These are phyloP conservation scores for Globodera ellingtonae DNA, from an alignment of 1,140 invertebrate species.

Conservation along the genomic window DNA sequence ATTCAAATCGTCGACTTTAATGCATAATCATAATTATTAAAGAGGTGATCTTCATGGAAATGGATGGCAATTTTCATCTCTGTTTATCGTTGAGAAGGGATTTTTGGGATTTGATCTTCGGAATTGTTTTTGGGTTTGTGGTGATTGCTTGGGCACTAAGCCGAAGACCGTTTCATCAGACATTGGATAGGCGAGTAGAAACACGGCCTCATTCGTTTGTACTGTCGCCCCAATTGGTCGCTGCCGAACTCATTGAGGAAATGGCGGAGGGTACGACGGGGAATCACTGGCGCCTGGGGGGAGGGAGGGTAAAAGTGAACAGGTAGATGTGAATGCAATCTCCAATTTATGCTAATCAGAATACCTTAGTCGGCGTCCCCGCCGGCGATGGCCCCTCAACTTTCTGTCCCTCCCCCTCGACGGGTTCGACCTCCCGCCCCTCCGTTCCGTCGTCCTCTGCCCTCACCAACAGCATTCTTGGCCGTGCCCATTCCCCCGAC, in stretches of 20 bases:
- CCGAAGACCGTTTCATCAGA: slow-evolving; percentile 27
- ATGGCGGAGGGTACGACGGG: slow-evolving; percentile 26
- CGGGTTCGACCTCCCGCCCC: not conserved
- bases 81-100: not conserved
- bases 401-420: not conserved
- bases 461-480: slow-evolving; percentile 6
- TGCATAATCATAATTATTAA: not conserved
- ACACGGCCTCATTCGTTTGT: slow-evolving; percentile 35
- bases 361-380: slow-evolving; percentile 4
- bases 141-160: not conserved
- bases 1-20: not conserved
- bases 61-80: not conserved
- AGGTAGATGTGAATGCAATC: too few relatives aligned
- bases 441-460: not conserved
- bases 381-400: not conserved
- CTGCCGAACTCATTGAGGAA: slow-evolving; percentile 25
- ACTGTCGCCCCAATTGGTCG: slow-evolving; percentile 18
- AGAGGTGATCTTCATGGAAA: not conserved
- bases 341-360: too few relatives aligned
- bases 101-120: too few relatives aligned
- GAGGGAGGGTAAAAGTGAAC: too few relatives aligned
- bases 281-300: not conserved
- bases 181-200: slow-evolving; percentile 40
- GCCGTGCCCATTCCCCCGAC: not conserved
- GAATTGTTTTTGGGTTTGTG: slow-evolving; percentile 1